phyloP scores from a whole-genome alignment of 2,888 invertebrate genomes.

The Flexamia atlantica region DNA sequence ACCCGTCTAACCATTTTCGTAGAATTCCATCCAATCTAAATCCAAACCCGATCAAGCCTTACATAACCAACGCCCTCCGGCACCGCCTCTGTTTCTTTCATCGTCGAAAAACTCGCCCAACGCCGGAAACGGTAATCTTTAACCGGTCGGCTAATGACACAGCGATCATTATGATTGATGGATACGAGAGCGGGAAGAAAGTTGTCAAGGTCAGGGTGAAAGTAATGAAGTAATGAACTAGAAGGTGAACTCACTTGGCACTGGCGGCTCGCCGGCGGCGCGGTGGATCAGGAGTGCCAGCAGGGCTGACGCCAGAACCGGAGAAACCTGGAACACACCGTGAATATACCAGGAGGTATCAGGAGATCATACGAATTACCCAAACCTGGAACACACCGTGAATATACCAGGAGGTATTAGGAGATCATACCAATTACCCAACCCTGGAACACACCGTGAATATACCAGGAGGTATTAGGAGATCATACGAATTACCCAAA shows the following conservation, averaged over 20 bases:
- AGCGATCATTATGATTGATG: background rate
- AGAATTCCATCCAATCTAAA: too few species aligned
- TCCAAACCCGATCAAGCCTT: background rate
- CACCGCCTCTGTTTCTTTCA: background rate
- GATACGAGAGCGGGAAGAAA: conserved; percentile 21
- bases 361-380: background rate
- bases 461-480: too few species aligned
- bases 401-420: too few species aligned
- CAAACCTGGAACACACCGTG: too few species aligned
- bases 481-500: too few species aligned
- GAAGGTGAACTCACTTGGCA: conserved; percentile 41
- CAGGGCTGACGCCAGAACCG: too few species aligned
- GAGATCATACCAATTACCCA: too few species aligned
- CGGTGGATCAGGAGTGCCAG: background rate
- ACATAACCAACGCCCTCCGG: background rate
- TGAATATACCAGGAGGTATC: background rate
- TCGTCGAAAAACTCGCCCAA: conserved; percentile 7
- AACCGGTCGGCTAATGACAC: background rate
- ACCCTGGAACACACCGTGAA: too few species aligned
- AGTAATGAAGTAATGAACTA: background rate
- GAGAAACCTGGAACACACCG: conserved; percentile 45
- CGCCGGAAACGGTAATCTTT: background rate
- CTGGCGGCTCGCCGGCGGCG: conserved; percentile 11
- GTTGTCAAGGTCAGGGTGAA: conserved; percentile 40
- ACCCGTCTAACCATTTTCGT: too few species aligned